phyloP scores from a whole-genome alignment of 2,797 vertebrate genomes.

The Smutsia temminckii region DNA sequence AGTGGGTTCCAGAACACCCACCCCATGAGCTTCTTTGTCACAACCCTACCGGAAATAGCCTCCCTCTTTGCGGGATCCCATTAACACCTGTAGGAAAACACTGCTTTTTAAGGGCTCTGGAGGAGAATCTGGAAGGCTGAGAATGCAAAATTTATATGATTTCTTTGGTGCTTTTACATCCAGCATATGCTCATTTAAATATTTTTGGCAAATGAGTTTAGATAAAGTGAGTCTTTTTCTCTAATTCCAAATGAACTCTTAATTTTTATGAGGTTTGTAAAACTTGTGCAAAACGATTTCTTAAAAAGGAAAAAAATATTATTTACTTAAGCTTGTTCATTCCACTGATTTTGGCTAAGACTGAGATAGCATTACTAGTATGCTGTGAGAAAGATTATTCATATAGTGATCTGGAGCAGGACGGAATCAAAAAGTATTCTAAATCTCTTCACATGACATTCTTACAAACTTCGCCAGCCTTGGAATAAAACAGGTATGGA shows the following conservation, averaged over 20 bases:
- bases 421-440: slow-evolving; percentile 64
- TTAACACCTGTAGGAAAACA: slow-evolving; percentile 61
- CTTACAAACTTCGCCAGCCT: slow-evolving; percentile 7
- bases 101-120: background rate
- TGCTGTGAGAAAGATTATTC: slow-evolving; percentile 70
- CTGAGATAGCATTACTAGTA: slow-evolving; percentile 1
- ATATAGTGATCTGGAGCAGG: slow-evolving; percentile 42
- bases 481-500: slow-evolving; percentile 39
- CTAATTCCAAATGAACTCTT: slow-evolving; percentile 60
- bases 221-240: slow-evolving; percentile 69
- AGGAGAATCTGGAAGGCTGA: background rate
- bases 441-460: slow-evolving; percentile 67
- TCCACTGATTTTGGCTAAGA: slow-evolving; percentile 72
- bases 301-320: slow-evolving; percentile 59
- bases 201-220: slow-evolving; percentile 57
- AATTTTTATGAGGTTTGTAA: slow-evolving; percentile 76
- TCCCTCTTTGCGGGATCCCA: background rate
- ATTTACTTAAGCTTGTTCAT: slow-evolving; percentile 63
- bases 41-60: background rate
- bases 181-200: slow-evolving; percentile 58
- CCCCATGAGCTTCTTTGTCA: background rate
- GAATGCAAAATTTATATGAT: background rate
- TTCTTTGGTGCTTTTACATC: background rate
- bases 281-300: slow-evolving; percentile 71
- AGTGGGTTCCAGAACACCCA: slow-evolving; percentile 73